A percentile compares a stretch with the other conserved stretches of the same genome.
These are phyloP conservation scores for Metopolophium dirhodum DNA, from an alignment of 1,140 invertebrate genomes.

Conservation along the genomic window DNA sequence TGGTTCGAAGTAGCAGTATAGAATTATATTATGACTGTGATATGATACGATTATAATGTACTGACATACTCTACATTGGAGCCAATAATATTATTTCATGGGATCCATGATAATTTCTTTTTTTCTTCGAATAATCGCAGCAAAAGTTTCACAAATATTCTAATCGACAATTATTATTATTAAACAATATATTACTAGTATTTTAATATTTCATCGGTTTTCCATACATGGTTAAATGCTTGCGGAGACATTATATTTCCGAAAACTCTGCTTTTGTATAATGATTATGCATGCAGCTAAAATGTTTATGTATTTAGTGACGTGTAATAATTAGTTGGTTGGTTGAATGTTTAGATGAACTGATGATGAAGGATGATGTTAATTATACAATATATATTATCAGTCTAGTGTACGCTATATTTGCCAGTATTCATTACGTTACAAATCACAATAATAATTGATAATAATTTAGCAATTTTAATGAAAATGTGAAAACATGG, in stretches of 20 bases:
- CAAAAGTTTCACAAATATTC: neutral
- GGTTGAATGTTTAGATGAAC: constrained; percentile 1
- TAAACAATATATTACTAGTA: neutral
- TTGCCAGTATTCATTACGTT: neutral
- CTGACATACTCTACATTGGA: neutral
- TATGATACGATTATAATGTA: neutral
- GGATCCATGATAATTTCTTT: neutral
- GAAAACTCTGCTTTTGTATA: neutral
- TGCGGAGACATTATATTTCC: neutral
- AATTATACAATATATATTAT: constrained; percentile 20
- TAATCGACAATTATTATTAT: neutral
- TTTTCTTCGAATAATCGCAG: neutral
- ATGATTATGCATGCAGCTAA: neutral
- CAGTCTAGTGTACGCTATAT: neutral
- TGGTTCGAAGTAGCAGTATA: neutral
- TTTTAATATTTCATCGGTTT: neutral
- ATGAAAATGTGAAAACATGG: neutral
- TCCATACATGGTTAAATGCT: neutral
- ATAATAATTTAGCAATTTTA: neutral
- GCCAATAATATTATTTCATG: neutral
- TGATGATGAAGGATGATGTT: constrained; percentile 24
- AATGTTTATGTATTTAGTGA: constrained; percentile 16
- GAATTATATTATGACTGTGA: neutral
- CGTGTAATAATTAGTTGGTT: constrained; percentile 22
- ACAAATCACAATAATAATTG: neutral